These are phyloP conservation scores for Penaeus japonicus DNA, from an alignment of 1,140 invertebrate species.

Conservation along the genomic window DNA sequence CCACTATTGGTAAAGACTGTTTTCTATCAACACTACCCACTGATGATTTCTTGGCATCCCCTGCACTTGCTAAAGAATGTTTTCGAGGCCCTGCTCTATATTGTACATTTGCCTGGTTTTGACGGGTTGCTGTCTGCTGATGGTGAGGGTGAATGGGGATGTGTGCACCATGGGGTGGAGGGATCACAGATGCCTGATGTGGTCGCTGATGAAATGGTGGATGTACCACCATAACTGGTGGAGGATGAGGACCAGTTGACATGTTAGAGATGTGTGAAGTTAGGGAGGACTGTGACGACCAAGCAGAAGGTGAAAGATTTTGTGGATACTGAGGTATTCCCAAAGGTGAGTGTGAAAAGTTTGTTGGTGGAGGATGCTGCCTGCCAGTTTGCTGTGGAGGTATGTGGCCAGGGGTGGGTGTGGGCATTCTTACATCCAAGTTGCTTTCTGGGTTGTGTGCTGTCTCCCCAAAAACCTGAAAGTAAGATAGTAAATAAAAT, in stretches of 20 bases:
- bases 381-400: conserved; percentile 17
- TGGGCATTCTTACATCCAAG: conserved; percentile 44
- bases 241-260: conserved; percentile 40
- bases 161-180: conserved; percentile 41
- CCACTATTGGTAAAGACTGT: conserved; percentile 41
- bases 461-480: conserved; percentile 48
- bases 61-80: conserved; percentile 29
- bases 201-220: conserved; percentile 35
- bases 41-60: conserved; percentile 9
- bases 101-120: conserved; percentile 21
- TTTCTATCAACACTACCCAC: conserved; percentile 15
- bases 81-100: conserved; percentile 27
- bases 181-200: conserved; percentile 25
- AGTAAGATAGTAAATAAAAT: background rate
- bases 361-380: background rate
- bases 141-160: conserved; percentile 45
- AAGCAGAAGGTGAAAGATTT: conserved; percentile 46
- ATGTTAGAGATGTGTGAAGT: conserved; percentile 36
- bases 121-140: background rate
- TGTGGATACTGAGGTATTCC: conserved; percentile 31
- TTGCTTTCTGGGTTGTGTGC: conserved; percentile 51
- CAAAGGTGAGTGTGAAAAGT: conserved; percentile 6
- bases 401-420: conserved; percentile 38
- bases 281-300: conserved; percentile 44
- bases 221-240: conserved; percentile 43